Conservation (phyloP, 2,113 vertebrate genomes). For the Apteryx owenii region DNA sequence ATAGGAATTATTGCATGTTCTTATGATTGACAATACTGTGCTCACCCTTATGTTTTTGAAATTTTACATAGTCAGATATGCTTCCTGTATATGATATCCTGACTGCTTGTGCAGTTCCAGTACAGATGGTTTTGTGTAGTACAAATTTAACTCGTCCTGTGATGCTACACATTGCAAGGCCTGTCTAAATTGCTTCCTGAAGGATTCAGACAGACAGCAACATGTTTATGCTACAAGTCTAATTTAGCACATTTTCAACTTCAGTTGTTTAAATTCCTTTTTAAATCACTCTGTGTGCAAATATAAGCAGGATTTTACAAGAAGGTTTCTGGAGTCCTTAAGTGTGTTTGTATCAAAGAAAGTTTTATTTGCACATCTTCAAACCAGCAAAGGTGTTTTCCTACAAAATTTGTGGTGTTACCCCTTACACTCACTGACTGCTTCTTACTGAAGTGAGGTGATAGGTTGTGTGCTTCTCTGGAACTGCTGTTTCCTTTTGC, state of each 20-base stretch:
- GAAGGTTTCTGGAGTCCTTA: background rate
- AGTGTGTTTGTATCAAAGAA: background rate
- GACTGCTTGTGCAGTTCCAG: background rate
- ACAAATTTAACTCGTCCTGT: background rate
- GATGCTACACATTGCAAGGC: background rate
- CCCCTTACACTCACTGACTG: background rate
- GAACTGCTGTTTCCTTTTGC: conserved; percentile 44
- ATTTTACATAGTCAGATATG: background rate
- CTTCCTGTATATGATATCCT: background rate
- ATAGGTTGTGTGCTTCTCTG: background rate
- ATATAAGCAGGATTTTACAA: background rate
- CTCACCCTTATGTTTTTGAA: background rate
- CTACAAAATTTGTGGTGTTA: background rate
- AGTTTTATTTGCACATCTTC: background rate
- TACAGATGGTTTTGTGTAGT: background rate
- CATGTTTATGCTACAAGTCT: background rate
- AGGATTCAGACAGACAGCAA: background rate
- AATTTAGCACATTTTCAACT: background rate
- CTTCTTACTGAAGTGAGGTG: background rate
- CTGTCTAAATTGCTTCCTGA: background rate
- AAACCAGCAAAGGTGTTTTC: background rate
- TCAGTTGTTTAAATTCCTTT: background rate
- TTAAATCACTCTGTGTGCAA: background rate
- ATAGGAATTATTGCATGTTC: background rate
- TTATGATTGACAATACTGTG: background rate